Base-by-base conservation (phyloP, 2,797 vertebrate genomes). In the Thalassophryne amazonica region DNA sequence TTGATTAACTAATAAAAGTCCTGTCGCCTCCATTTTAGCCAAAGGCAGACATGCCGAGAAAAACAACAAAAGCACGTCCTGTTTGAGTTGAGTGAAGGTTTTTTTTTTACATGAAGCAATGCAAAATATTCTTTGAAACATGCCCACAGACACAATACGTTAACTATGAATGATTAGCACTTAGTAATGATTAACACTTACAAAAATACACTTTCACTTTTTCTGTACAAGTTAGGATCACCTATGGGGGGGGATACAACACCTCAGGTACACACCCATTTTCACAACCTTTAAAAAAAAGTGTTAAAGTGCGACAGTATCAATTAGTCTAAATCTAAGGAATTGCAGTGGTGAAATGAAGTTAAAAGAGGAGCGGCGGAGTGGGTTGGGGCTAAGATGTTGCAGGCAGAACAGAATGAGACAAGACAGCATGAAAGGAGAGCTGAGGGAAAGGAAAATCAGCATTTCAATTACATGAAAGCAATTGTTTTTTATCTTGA, bases 401-500 rank as follows among this genome's bases (percentile, higher is more conserved):
- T 43, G 36, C 36, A 63, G 6, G 19, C 32, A 6, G 14, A 39
- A 55, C 48, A 30, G 54, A 40, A 57, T 46, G 47, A 60, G 55
- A 61, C 16, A 3, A 49, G 28, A 34, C 43, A 16, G 58, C 3
- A 50, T 41, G 58, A 50, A 22, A 28, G 35, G 37, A 49, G 46
- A 53, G 68, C 45, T 70, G 58, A 65, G 58, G 54, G 78, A 67
- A 60, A 49, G 68, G 61, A 67, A 88, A 88, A 85, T 81, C 80
- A 75, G 73, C 77, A 89, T 89, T 91, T 91, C 88, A 91, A 89
- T 91, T 89, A 87, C 79, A 86, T 85, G 63, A 76, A 72, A 76
- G 81, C 81, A 84, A 90, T 86, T 88, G 88, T 89, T 90, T 90
- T 88, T 90, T 88, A 91, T 90, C 87, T 90, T 45, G 70, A 73